These are phyloP conservation scores for Brachyalestes nurse DNA, from an alignment of 2,797 vertebrate species.

Conservation along the genomic window DNA sequence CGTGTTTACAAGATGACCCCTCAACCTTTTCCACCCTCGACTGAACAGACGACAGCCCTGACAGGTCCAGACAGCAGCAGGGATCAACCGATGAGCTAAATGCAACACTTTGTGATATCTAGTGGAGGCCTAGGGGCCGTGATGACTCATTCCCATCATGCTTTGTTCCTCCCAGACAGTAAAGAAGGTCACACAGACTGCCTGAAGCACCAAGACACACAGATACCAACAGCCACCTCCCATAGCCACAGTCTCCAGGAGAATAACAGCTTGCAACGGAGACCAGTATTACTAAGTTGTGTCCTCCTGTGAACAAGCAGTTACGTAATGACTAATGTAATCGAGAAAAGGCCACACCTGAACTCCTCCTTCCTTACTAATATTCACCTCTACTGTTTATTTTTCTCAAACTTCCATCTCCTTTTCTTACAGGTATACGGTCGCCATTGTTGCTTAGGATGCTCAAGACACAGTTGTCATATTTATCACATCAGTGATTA, in stretches of 20 bases:
- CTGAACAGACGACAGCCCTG: background rate
- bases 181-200: conserved; percentile 7
- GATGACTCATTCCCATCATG: conserved; percentile 39
- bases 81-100: background rate
- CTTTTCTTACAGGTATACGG: background rate
- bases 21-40: background rate
- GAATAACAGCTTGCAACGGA: background rate
- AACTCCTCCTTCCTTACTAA: background rate
- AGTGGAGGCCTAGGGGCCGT: background rate
- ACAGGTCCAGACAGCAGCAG: background rate
- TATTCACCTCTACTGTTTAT: background rate
- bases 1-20: background rate
- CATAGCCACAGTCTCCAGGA: background rate
- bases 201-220: conserved; percentile 9
- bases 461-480: too few relatives aligned
- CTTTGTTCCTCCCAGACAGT: conserved; percentile 6
- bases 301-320: background rate
- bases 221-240: background rate
- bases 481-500: too few relatives aligned
- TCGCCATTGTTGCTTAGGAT: too few relatives aligned
- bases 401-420: background rate
- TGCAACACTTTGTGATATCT: background rate
- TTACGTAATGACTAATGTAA: background rate
- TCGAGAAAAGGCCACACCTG: conserved; percentile 9
- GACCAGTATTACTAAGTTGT: background rate